Base-by-base conservation (phyloP, 2,113 vertebrate species). In the Rana temporaria region DNA sequence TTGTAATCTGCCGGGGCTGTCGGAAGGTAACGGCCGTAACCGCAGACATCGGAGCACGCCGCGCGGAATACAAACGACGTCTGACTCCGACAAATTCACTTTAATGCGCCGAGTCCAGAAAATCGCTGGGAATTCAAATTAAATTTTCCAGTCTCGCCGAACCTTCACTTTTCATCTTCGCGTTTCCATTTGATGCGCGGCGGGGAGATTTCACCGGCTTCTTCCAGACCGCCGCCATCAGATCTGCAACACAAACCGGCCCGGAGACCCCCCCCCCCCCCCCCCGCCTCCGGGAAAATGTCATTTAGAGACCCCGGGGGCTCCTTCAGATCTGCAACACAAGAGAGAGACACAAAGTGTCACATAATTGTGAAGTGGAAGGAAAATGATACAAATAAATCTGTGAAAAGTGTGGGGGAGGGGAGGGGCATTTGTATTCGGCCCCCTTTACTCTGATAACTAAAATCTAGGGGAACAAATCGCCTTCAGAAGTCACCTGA, bases 131-230 rank as follows among this genome's bases (percentile, higher is more conserved):
- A 18, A 59, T 20, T 2, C 7, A 59, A 79, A 79, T 69, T 57
- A 59, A 34, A 80, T 80, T 71, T 71, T 62, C 32, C 22, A 11
- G 65, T 19, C 38, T 52, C 11, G 55, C 19, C 17, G 55, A 56
- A 52, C 66, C 22, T 34, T 80, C 67, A 48, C 78, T 42, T 71
- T 60, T 19, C 56, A 68, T 80, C 71, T 80, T 71, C 62, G 62
- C 78, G 62, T 52, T 34, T 70, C 48, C 11, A 18, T 62, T 18
- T 71, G 67, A 71, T 14, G 9, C 30, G 66, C 52, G 26, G 76
- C 4, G 20, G 56, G 34, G 20, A 53, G 9, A 67, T 63, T 56
- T 48, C 2, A 4, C n/a, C 38, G 38, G 59, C 32, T 26, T 4
- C 59, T 26, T 64, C 4, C 34, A 52, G 59, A 30, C 26, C 3